These are phyloP conservation scores for Sclerodermus sp. DNA, from an alignment of 2,888 invertebrate genomes.

Conservation along the genomic window DNA sequence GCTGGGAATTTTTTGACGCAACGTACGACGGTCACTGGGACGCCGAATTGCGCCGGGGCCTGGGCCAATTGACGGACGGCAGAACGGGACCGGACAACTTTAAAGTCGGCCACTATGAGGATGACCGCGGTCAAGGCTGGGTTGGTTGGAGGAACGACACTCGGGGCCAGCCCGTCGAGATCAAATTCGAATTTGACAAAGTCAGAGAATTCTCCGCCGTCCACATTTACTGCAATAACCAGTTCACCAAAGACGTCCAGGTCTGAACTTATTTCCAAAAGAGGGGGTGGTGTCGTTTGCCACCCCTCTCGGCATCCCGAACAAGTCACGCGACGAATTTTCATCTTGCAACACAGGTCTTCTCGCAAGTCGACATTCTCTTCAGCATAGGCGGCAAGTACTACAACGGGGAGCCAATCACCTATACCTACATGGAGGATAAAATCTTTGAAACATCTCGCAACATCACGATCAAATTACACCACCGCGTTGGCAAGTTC, in stretches of 20 bases:
- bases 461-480: slow-evolving; percentile 80
- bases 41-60: slow-evolving; percentile 72
- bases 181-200: slow-evolving; percentile 81
- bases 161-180: slow-evolving; percentile 65
- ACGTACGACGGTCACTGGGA: slow-evolving; percentile 85
- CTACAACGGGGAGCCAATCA: slow-evolving; percentile 76
- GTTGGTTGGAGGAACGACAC: slow-evolving; percentile 87
- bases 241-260: slow-evolving; percentile 80
- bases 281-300: slow-evolving; percentile 25
- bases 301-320: neutral
- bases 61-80: slow-evolving; percentile 85
- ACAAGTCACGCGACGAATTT: no score
- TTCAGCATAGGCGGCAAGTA: slow-evolving; percentile 81
- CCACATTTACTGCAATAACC: slow-evolving; percentile 81
- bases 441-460: slow-evolving; percentile 78
- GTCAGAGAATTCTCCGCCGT: slow-evolving; percentile 83
- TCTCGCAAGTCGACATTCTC: slow-evolving; percentile 74
- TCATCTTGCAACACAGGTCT: slow-evolving; percentile 65
- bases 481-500: slow-evolving; percentile 78
- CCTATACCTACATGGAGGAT: slow-evolving; percentile 73
- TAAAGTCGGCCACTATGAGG: slow-evolving; percentile 65
- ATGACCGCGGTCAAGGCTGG: slow-evolving; percentile 70
- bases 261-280: no score
- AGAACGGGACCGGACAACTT: slow-evolving; percentile 76
- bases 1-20: slow-evolving; percentile 78